These are phyloP conservation scores for Drosophila birchii DNA, from an alignment of 2,888 invertebrate genomes.

Conservation along the genomic window DNA sequence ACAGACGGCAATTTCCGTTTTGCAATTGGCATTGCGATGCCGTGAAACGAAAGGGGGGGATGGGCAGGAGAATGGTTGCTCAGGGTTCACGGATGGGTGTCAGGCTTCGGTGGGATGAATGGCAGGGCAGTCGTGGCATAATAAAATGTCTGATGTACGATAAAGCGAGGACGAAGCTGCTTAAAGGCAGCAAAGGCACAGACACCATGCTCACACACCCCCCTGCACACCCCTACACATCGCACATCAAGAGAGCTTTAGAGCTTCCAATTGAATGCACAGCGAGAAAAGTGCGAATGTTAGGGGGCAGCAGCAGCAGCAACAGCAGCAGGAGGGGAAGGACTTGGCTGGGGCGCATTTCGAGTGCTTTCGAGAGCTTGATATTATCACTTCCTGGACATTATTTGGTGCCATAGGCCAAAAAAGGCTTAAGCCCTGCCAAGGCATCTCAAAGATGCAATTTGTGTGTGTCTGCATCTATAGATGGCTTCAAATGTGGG, in stretches of 20 bases:
- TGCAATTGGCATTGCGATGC: constrained; percentile 59
- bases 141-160: constrained; percentile 73
- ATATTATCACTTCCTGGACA: constrained; percentile 79
- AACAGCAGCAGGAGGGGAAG: not conserved
- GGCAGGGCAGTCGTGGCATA: constrained; percentile 47
- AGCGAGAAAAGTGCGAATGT: constrained; percentile 44
- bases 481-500: constrained; percentile 9
- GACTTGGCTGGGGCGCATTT: constrained; percentile 14
- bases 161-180: constrained; percentile 62
- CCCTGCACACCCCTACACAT: constrained; percentile 10
- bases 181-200: constrained; percentile 42
- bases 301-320: not conserved
- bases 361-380: constrained; percentile 59
- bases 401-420: constrained; percentile 77
- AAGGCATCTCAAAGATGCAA: constrained; percentile 56
- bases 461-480: constrained; percentile 46
- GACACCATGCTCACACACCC: constrained; percentile 6
- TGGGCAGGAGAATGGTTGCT: not conserved
- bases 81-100: constrained; percentile 7
- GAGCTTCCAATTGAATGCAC: constrained; percentile 75
- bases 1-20: constrained; percentile 76
- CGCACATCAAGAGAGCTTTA: constrained; percentile 37
- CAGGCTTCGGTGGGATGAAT: not conserved
- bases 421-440: constrained; percentile 68
- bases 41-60: not conserved